Conservation (phyloP, 2,797 vertebrate genomes). For the Borostomias antarcticus region DNA sequence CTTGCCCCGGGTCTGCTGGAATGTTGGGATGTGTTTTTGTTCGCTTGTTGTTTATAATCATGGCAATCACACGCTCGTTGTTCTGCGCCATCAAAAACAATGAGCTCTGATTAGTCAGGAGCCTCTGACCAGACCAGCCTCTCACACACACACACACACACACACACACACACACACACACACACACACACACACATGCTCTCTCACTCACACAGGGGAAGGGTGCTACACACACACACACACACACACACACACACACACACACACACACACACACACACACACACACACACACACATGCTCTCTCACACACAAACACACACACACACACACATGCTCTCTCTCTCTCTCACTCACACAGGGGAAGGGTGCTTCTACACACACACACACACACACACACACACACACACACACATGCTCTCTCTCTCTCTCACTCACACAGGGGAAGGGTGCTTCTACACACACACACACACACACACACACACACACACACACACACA, state of each 20-base stretch:
- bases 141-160: not conserved
- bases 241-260: too few species aligned
- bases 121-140: constrained; percentile 22
- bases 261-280: not conserved
- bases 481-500: not conserved
- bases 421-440: not conserved
- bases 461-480: not conserved
- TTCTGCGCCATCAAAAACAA: constrained; percentile 60
- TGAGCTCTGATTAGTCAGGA: constrained; percentile 60
- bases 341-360: too few species aligned
- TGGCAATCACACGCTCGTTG: constrained; percentile 51
- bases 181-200: too few species aligned
- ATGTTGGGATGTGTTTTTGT: constrained; percentile 46
- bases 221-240: too few species aligned
- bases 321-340: too few species aligned
- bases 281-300: not conserved
- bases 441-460: too few species aligned
- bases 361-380: too few species aligned
- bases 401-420: too few species aligned
- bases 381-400: too few species aligned
- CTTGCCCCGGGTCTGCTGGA: constrained; percentile 12
- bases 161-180: not conserved
- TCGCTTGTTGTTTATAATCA: constrained; percentile 50
- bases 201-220: too few species aligned
- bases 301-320: not conserved